phyloP scores from a whole-genome alignment of 2,113 vertebrate species.

The Microtus pennsylvanicus region DNA sequence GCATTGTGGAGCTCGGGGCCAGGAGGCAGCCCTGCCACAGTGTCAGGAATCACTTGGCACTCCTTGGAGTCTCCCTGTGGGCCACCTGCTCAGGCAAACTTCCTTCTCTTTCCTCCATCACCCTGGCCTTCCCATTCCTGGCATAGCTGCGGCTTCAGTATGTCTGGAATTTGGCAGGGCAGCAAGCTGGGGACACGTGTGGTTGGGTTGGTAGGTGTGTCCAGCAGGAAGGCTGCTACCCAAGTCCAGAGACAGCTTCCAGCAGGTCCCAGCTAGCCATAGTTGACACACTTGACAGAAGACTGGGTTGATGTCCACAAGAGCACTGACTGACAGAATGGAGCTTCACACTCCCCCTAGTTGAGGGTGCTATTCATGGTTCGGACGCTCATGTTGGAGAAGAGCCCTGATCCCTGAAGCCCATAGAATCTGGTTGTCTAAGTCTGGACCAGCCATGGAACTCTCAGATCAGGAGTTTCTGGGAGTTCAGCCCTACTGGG shows the following conservation, averaged over 20 bases:
- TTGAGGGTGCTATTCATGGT: background rate
- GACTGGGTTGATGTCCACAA: accelerated
- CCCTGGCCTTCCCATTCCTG: background rate
- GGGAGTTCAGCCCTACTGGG: background rate
- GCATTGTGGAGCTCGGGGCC: background rate
- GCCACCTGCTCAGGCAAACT: too few species aligned
- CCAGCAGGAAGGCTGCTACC: background rate
- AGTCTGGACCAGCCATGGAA: background rate
- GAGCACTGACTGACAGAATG: background rate
- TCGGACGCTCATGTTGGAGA: background rate
- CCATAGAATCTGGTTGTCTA: background rate
- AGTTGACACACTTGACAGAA: accelerated
- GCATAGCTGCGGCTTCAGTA: background rate
- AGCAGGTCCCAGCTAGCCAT: accelerated
- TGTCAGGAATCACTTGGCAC: too few species aligned
- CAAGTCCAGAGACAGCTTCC: background rate
- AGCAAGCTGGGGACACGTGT: background rate
- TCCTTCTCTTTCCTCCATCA: background rate
- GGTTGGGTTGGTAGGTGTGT: background rate
- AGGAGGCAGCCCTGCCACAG: background rate
- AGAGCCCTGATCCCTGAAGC: background rate
- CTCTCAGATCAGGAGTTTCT: background rate
- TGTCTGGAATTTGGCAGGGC: background rate
- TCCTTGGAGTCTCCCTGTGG: background rate
- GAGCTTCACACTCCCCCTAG: background rate